Base-by-base conservation (phyloP, 2,113 vertebrate genomes). In the Serinus canaria region DNA sequence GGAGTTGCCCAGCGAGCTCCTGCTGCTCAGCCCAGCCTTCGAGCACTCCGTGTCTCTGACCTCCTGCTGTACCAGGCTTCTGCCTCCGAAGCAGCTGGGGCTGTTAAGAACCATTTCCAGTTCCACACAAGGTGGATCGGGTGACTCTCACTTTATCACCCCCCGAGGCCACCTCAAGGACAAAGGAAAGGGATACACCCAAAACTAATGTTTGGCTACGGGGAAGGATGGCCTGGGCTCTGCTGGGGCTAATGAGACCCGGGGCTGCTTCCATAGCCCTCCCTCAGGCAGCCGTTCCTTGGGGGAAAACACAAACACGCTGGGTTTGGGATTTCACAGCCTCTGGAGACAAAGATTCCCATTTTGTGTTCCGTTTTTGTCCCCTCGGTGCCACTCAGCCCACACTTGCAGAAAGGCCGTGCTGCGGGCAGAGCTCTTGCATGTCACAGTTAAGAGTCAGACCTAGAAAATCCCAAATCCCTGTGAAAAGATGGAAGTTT, bases 141-240 rank as follows among this genome's bases (percentile, higher is more conserved):
- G 98, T 99, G 98, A 98, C 98, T 99, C 98, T 98, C 98, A 98
- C 98, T 99, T 99, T 99, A 98, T 98, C 99, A 97, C 98, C 98
- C 97, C 96, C 98, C 96, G 98, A 99, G 98, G 98, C 98, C 98
- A 98, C 92, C 96, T 99, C 98, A 99, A 99, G 99, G 99, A 99
- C 98, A 98, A 98, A 98, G 98, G 94, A 92, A 97, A 97, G 97
- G 96, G 96, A 97, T 91, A 94, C 98, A 97, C 97, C 97, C 98
- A 98, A 98, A 99, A 98, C 98, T 98, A 98, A 98, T 98, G 98
- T 98, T 99, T 98, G 98, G 94, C 15, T 98, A 97, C 22, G 94
- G 67, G 95, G 94, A 73, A 93, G 75, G 91, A 79, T 25, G 25
- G 68, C 89, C 24, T 15, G 59, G 64, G 52, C 89, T 67, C 68